Conservation (phyloP, 2,888 invertebrate genomes). For the Mactromeris polynyma region DNA sequence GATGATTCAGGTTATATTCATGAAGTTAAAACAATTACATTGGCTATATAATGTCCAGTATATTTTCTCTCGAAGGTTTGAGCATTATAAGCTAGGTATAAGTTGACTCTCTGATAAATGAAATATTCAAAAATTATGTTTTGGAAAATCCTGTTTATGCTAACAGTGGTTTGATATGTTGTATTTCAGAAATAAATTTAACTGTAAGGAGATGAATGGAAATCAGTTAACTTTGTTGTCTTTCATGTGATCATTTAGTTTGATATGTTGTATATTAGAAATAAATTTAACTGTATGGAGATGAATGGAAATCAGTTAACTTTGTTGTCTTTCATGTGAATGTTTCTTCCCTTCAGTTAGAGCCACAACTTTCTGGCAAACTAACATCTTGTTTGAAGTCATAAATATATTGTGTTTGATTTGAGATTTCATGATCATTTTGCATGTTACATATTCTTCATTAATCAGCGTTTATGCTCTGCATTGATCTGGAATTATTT, state of each 20-base stretch:
- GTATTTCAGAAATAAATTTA: slow-evolving; percentile 3
- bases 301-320: not conserved
- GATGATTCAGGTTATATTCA: too few species aligned
- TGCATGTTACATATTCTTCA: not conserved
- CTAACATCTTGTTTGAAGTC: not conserved
- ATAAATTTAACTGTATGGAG: not conserved
- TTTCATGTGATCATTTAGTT: not conserved
- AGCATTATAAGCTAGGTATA: too few species aligned
- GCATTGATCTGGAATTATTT: not conserved
- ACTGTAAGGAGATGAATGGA: not conserved
- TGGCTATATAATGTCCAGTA: too few species aligned
- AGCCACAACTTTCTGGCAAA: not conserved
- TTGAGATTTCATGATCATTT: not conserved
- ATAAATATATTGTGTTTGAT: not conserved
- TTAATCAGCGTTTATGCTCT: not conserved
- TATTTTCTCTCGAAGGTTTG: too few species aligned
- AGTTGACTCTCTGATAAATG: too few species aligned
- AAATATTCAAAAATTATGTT: too few species aligned
- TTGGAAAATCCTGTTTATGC: too few species aligned
- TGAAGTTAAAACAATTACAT: too few species aligned
- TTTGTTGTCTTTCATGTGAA: not conserved
- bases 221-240: not conserved
- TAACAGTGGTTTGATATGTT: not conserved
- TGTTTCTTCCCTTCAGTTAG: not conserved
- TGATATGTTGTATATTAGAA: not conserved